These are phyloP conservation scores for Passer montanus DNA, from an alignment of 2,113 vertebrate species.

Conservation along the genomic window DNA sequence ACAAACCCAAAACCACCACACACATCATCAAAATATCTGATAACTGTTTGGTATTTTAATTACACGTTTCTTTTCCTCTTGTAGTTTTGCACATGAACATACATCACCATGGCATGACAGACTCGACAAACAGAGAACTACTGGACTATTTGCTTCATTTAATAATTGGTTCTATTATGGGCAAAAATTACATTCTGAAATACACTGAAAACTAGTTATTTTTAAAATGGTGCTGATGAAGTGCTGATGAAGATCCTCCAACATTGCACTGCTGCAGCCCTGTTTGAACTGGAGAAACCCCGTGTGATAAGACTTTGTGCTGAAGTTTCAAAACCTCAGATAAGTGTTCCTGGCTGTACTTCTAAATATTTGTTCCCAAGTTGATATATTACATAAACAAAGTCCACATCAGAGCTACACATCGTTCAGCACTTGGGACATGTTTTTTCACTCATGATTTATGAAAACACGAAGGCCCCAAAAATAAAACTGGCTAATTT, in stretches of 20 bases:
- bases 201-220: background rate
- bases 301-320: background rate
- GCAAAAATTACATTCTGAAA: background rate
- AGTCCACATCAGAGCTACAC: background rate
- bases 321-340: constrained; percentile 32
- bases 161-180: background rate
- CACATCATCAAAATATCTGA: background rate
- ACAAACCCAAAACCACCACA: rapidly evolving
- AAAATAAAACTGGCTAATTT: constrained; percentile 49
- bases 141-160: background rate
- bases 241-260: background rate
- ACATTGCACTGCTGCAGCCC: background rate
- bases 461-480: background rate
- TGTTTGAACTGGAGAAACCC: constrained; percentile 33
- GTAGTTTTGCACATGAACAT: background rate
- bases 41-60: background rate
- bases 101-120: background rate
- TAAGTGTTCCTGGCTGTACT: constrained; percentile 12
- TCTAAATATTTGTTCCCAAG: constrained; percentile 18
- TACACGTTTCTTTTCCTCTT: background rate
- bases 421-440: background rate
- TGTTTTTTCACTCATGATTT: constrained; percentile 12
- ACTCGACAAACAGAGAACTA: background rate
- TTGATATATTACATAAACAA: constrained; percentile 49
- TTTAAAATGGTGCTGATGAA: background rate